phyloP scores from a whole-genome alignment of 2,888 invertebrate species.

The Perithous albicinctus region DNA sequence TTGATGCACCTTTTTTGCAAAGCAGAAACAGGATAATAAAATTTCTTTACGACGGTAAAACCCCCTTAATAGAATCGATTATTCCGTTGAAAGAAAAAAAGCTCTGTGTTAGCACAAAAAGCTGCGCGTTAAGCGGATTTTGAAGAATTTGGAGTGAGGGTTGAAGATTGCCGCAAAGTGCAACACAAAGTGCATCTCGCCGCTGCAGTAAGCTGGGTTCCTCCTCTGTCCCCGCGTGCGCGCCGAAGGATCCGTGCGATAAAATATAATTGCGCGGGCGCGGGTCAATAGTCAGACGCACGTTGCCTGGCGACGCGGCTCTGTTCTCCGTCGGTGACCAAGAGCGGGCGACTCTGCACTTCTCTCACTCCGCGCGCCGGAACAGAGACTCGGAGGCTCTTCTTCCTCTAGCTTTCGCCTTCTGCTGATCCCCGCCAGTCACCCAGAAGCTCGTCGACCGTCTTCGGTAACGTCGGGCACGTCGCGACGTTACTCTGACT shows the following conservation, averaged over 20 bases:
- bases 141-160: neutral
- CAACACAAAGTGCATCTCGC: slow-evolving; percentile 29
- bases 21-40: too few relatives aligned
- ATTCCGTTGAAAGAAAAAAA: neutral
- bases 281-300: slow-evolving; percentile 82
- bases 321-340: slow-evolving; percentile 46
- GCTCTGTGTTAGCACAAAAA: neutral
- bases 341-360: slow-evolving; percentile 36
- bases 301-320: slow-evolving; percentile 78
- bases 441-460: slow-evolving; percentile 52
- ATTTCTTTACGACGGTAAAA: neutral
- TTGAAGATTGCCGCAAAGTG: slow-evolving; percentile 11
- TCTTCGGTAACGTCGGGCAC: slow-evolving; percentile 39
- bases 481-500: slow-evolving; percentile 11
- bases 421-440: slow-evolving; percentile 39
- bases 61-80: neutral
- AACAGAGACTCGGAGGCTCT: slow-evolving; percentile 33
- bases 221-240: neutral
- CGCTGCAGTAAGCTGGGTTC: neutral
- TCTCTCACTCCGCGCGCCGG: slow-evolving; percentile 49
- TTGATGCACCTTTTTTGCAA: too few relatives aligned
- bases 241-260: slow-evolving; percentile 70
- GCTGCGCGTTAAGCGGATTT: neutral
- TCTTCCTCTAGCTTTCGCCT: slow-evolving; percentile 38
- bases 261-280: slow-evolving; percentile 82